Conservation (phyloP, 2,888 invertebrate genomes). For the Acanthosoma haemorrhoidale region DNA sequence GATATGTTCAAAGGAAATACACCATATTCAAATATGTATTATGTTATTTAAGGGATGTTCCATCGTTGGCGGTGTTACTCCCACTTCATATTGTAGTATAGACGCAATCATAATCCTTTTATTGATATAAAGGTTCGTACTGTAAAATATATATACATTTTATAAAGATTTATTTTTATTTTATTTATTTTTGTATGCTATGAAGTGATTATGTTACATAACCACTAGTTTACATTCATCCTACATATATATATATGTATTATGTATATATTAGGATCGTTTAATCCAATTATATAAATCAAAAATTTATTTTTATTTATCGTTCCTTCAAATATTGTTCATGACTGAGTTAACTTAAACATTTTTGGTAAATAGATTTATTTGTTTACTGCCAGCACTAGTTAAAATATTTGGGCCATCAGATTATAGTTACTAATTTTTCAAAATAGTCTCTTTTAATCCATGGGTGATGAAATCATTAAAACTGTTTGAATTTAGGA, state of each 20-base stretch:
- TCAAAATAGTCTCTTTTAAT: not conserved
- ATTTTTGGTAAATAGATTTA: not conserved
- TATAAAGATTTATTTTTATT: constrained; percentile 25
- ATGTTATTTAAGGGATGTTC: not conserved
- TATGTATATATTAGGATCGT: not conserved
- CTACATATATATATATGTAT: too few relatives aligned
- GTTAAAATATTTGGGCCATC: too few relatives aligned
- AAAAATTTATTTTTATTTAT: not conserved
- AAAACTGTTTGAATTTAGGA: too few relatives aligned
- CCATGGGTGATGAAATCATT: not conserved
- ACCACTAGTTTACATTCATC: too few relatives aligned
- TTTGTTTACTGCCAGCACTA: not conserved
- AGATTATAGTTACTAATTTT: not conserved
- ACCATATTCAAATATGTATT: not conserved
- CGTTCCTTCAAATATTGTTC: not conserved
- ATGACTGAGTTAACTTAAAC: not conserved
- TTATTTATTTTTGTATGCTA: constrained; percentile 2
- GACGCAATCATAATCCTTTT: constrained; percentile 14
- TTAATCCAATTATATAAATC: not conserved
- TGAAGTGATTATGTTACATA: not conserved
- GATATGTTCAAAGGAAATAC: constrained; percentile 8
- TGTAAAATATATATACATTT: constrained; percentile 22
- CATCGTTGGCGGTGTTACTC: constrained; percentile 14
- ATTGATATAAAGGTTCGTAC: constrained; percentile 19
- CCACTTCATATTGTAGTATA: not conserved